A percentile compares a stretch with the other conserved stretches of the same genome.
phyloP scores from a whole-genome alignment of 92 coral and sea anemone genomes.

The Paramuricea clavata region DNA sequence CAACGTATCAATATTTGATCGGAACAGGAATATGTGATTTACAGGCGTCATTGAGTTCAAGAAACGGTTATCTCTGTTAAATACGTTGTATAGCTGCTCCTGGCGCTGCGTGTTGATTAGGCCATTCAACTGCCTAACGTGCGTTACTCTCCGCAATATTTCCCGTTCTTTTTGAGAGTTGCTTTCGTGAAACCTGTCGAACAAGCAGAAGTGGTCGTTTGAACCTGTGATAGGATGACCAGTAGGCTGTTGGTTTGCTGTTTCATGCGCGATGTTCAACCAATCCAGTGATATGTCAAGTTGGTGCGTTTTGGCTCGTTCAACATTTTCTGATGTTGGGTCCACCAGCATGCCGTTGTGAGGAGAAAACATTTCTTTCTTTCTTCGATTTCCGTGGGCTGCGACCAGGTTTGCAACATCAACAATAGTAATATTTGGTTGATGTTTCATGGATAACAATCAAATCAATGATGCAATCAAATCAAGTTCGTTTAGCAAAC shows the following conservation, averaged over 20 bases:
- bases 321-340: slow-evolving; percentile 53
- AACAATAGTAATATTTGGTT: slow-evolving; percentile 63
- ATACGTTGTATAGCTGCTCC: slow-evolving; percentile 66
- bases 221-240: slow-evolving; percentile 67
- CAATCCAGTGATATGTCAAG: slow-evolving; percentile 59
- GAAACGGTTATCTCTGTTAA: slow-evolving; percentile 52
- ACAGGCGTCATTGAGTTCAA: slow-evolving; percentile 66
- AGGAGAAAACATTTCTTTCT: slow-evolving; percentile 56
- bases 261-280: slow-evolving; percentile 22
- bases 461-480: no score
- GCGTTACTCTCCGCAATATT: slow-evolving; percentile 53
- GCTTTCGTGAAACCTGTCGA: slow-evolving; percentile 54
- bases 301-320: slow-evolving; percentile 37
- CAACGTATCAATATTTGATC: slow-evolving; percentile 62
- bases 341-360: slow-evolving; percentile 61
- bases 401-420: slow-evolving; percentile 48
- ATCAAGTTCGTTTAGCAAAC: no score
- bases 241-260: no score
- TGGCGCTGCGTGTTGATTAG: slow-evolving; percentile 65
- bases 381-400: slow-evolving; percentile 25
- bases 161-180: slow-evolving; percentile 60
- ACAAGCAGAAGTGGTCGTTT: slow-evolving; percentile 45
- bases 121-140: slow-evolving; percentile 57
- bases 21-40: slow-evolving; percentile 54
- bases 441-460: slow-evolving; percentile 57